A percentile compares a stretch with the other conserved stretches of the same genome.
Conservation (phyloP, 1,140 invertebrate genomes). For the Medauroidea extradentata region DNA sequence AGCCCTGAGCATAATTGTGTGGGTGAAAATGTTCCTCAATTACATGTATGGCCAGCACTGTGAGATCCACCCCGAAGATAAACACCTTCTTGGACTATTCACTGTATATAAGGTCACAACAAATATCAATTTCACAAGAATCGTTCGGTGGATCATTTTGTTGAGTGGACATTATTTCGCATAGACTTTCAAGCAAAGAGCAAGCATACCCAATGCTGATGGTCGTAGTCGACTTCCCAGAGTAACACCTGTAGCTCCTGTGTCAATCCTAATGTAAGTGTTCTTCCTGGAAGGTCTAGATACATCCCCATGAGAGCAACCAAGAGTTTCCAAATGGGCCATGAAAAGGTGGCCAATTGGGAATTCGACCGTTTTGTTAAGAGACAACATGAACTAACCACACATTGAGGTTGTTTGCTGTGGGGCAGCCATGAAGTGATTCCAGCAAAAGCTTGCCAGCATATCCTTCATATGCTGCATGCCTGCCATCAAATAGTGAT, state of each 20-base stretch:
- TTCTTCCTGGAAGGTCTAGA: constrained; percentile 8
- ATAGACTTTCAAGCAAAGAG: neutral
- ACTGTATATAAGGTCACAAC: constrained; percentile 27
- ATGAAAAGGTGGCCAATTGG: constrained; percentile 6
- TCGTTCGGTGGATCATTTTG: constrained; percentile 15
- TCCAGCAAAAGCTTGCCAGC: neutral
- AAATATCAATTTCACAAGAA: constrained; percentile 25
- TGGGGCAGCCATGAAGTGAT: neutral
- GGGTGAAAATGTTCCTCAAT: too few relatives aligned
- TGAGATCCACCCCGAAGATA: constrained; percentile 37
- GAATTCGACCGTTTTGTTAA: neutral
- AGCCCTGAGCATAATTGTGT: constrained; percentile 25
- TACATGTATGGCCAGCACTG: too few relatives aligned
- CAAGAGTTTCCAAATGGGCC: constrained; percentile 2
- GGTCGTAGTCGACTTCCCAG: neutral
- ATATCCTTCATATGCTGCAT: neutral
- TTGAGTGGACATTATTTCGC: constrained; percentile 21
- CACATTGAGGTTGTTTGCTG: neutral
- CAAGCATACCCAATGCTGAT: constrained; percentile 6
- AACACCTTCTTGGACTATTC: constrained; percentile 39
- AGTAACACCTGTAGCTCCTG: neutral
- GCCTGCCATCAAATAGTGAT: neutral
- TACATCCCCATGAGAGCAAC: constrained; percentile 1
- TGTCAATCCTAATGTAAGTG: neutral
- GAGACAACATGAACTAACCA: neutral